A percentile compares a stretch with the other conserved stretches of the same genome.
Evolutionary conservation across 2,888 invertebrate genomes (phyloP).

Genomic region (Calameuta filiformis): DNA sequence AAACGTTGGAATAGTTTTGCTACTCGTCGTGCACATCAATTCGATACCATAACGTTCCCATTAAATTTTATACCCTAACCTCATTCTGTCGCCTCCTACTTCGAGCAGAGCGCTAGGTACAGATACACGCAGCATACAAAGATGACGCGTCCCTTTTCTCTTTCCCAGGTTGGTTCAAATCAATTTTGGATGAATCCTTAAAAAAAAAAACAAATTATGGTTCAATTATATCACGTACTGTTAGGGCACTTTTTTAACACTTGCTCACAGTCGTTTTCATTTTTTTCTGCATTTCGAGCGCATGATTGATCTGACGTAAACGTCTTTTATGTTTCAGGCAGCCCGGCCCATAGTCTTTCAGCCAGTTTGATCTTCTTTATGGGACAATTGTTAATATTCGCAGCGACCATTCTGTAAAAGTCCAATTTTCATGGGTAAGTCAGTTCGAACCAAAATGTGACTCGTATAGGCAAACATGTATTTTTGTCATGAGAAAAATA

Average conservation of each 20-base stretch:
- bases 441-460: too few relatives aligned
- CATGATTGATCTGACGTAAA: background rate
- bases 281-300: too few relatives aligned
- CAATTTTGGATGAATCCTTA: too few relatives aligned
- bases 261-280: too few relatives aligned
- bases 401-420: too few relatives aligned
- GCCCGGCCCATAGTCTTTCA: conserved; percentile 31
- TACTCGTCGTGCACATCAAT: conserved; percentile 17
- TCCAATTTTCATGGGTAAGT: too few relatives aligned
- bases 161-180: background rate
- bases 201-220: too few relatives aligned
- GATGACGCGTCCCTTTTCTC: background rate
- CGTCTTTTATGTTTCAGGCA: conserved; percentile 35
- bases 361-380: conserved; percentile 32
- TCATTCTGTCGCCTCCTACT: background rate
- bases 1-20: conserved; percentile 17
- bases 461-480: too few relatives aligned
- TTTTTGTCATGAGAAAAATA: too few relatives aligned
- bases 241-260: too few relatives aligned
- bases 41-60: conserved; percentile 20
- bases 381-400: conserved; percentile 19
- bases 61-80: conserved; percentile 24
- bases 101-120: too few relatives aligned
- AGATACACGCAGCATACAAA: background rate
- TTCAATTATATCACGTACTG: too few relatives aligned